phyloP scores from a whole-genome alignment of 2,113 vertebrate genomes.

The Agelaius tricolor region DNA sequence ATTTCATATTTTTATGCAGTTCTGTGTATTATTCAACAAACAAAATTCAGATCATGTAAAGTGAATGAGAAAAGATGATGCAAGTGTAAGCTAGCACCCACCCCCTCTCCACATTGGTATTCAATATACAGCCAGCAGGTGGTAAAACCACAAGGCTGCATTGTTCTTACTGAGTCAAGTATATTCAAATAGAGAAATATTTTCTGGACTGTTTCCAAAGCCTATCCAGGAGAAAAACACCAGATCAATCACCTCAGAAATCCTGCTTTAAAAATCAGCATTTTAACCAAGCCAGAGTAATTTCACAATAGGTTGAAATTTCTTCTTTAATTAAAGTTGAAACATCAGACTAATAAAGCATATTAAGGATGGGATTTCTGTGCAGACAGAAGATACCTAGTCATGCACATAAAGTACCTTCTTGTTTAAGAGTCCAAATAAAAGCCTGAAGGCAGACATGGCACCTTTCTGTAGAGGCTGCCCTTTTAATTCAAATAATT shows the following conservation, averaged over 20 bases:
- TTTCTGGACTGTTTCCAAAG: not conserved
- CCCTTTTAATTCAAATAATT: not conserved
- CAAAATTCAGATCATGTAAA: not conserved
- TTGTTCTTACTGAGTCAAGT: not conserved
- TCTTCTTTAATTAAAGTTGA: not conserved
- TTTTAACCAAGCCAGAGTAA: not conserved
- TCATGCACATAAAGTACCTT: not conserved
- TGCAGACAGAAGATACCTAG: not conserved
- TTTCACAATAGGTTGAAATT: not conserved
- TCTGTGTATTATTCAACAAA: not conserved
- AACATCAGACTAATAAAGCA: not conserved
- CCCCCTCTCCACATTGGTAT: conserved; percentile 15
- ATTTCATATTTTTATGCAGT: not conserved
- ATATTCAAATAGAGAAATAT: not conserved
- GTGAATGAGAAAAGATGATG: not conserved
- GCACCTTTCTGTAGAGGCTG: not conserved
- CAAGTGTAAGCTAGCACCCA: not conserved
- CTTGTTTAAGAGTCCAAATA: not conserved
- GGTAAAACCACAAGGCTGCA: not conserved
- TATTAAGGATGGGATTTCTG: not conserved
- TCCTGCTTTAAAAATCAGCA: not conserved
- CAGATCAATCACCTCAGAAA: not conserved
- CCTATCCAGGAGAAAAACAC: not conserved
- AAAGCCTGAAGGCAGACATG: not conserved
- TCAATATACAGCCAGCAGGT: not conserved